Evolutionary conservation across 2,797 vertebrate genomes (phyloP), one percentile per base, ranked within the genome.

Genomic region (Sternarchorhynchus goeldii): DNA sequence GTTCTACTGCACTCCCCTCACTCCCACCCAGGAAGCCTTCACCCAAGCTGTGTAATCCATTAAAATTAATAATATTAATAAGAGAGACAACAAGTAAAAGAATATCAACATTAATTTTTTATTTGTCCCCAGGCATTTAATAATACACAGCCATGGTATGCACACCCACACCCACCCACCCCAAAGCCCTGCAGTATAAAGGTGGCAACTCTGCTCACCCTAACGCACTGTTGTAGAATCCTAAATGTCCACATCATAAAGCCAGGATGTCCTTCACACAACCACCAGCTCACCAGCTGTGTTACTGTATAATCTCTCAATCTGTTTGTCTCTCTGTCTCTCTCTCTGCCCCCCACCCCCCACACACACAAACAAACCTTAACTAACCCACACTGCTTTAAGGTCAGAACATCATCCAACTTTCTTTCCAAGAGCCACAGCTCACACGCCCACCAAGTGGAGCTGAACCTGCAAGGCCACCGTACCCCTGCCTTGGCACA

Each of bases 151-250:
- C 36, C 39, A 66, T 41, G 32, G 8, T 18, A 10, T n/a, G 18
- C 59, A 68, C 21, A 70, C 45, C 31, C 0, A 32, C 14, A 69
- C 0, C 4, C 21, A 59, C 20, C 57, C 18, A 50, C 18, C 4
- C 45, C 45, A 50, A 50, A 50, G 45, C 45, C 45, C 70, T 62
- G 39, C 59, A 56, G 67, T 63, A 53, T 32, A 50, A 53, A 62
- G 29, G 62, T 36, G 41, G n/a, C 56, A 53, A 68, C 56, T n/a
- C 8, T 31, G 59, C 32, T 65, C 21, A 78, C 45, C 32, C 32
- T 50, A 41, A 66, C 21, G 31, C 60, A 39, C 39, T 70, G 21
- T 36, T 41, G 32, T 21, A 56, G 17, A 16, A 70, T 53, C 25
- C 67, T 14, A 39, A 60, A 29, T 60, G 53, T 45, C 36, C 14